Conservation (phyloP, 1,140 invertebrate genomes). For the Cryptotermes secundus region DNA sequence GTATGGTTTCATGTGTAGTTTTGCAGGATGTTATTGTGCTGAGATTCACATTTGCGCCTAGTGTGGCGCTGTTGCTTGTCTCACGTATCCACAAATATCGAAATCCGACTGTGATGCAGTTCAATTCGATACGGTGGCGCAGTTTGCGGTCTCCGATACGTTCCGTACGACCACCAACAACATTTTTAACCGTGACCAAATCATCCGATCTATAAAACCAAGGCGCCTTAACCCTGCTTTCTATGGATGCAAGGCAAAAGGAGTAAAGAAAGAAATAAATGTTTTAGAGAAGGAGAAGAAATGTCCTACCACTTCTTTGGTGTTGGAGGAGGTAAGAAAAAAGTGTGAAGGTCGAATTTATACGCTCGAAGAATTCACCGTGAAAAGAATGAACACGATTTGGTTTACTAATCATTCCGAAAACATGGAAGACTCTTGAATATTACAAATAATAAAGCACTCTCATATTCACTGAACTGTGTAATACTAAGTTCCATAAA, state of each 20-base stretch:
- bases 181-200: conserved; percentile 5
- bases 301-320: background rate
- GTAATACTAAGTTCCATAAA: too few species aligned
- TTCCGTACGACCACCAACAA: background rate
- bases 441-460: too few species aligned
- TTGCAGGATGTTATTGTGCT: too few species aligned
- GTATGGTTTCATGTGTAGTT: too few species aligned
- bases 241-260: background rate
- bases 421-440: too few species aligned
- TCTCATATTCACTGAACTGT: too few species aligned
- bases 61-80: too few species aligned
- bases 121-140: background rate
- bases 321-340: conserved; percentile 1
- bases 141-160: background rate
- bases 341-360: background rate
- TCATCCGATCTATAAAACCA: conserved; percentile 3
- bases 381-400: conserved; percentile 13
- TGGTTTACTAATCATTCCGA: background rate
- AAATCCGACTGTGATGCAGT: background rate
- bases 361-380: background rate
- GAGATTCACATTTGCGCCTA: too few species aligned
- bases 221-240: background rate
- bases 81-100: too few species aligned
- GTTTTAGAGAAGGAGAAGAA: conserved; percentile 8
- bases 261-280: background rate